A percentile compares a stretch with the other conserved stretches of the same genome.
Conservation (phyloP, 2,797 vertebrate genomes). For the Poecilia gillii region DNA sequence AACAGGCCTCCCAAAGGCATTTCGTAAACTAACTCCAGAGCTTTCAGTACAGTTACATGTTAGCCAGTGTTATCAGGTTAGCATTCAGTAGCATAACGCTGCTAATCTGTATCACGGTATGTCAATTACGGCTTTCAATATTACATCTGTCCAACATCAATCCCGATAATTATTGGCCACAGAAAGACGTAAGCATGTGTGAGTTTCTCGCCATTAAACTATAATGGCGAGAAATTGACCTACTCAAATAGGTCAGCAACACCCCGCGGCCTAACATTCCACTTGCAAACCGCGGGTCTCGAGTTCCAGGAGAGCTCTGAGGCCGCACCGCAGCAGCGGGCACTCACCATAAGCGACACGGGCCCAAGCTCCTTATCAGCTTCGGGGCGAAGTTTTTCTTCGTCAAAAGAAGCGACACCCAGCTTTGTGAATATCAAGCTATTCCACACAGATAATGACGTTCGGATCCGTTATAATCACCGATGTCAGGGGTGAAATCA, state of each 20-base stretch:
- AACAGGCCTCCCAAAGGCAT: neutral
- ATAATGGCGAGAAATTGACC: no score
- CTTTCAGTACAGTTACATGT: neutral
- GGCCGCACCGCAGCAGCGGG: constrained; percentile 69
- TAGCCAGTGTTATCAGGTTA: constrained; percentile 39
- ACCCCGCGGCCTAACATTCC: constrained; percentile 45
- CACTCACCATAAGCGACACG: constrained; percentile 39
- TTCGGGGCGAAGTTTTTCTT: constrained; percentile 46
- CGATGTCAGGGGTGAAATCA: constrained; percentile 35
- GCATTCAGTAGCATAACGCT: constrained; percentile 28
- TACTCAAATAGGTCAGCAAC: neutral
- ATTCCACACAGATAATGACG: constrained; percentile 9
- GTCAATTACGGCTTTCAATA: neutral
- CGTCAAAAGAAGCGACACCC: constrained; percentile 30
- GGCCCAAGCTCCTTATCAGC: constrained; percentile 20
- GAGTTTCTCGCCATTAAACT: neutral
- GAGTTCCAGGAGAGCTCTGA: constrained; percentile 76
- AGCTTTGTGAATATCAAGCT: neutral
- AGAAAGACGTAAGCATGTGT: neutral
- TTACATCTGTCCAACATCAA: accelerated
- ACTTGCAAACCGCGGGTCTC: constrained; percentile 56
- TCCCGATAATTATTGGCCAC: no score
- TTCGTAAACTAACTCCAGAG: accelerated
- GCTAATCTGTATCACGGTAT: constrained; percentile 1
- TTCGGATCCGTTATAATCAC: constrained; percentile 15